These are phyloP conservation scores for Egretta garzetta DNA, from an alignment of 2,113 vertebrate genomes.

Conservation along the genomic window DNA sequence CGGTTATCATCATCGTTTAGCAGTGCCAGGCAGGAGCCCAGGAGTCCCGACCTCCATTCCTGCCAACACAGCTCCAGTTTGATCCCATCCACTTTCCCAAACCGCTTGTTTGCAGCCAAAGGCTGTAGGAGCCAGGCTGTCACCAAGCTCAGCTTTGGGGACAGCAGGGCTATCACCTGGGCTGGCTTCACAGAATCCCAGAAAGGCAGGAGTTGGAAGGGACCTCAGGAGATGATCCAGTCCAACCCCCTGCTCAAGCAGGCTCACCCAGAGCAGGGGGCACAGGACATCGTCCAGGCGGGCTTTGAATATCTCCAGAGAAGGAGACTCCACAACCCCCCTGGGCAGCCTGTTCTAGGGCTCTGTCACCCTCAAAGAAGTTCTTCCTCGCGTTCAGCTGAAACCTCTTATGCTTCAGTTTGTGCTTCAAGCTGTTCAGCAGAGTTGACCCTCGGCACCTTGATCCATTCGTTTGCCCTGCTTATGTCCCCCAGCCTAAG, in stretches of 20 bases:
- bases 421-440: not conserved
- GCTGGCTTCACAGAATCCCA: not conserved
- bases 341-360: no score
- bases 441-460: not conserved
- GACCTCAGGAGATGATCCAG: no score
- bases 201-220: no score
- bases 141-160: not conserved
- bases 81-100: not conserved
- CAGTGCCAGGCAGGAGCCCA: not conserved
- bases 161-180: not conserved
- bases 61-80: not conserved
- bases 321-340: no score
- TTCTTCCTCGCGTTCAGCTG: no score
- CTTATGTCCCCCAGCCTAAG: accelerated
- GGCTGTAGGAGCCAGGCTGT: not conserved
- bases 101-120: not conserved
- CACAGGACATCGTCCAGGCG: no score
- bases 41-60: not conserved
- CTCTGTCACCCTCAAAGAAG: no score
- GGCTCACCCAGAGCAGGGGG: no score
- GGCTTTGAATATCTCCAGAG: no score
- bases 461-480: not conserved
- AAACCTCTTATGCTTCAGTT: no score
- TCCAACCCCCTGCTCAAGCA: no score
- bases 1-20: not conserved